Conservation (phyloP, 1,140 invertebrate genomes). For the Andricus grossulariae region DNA sequence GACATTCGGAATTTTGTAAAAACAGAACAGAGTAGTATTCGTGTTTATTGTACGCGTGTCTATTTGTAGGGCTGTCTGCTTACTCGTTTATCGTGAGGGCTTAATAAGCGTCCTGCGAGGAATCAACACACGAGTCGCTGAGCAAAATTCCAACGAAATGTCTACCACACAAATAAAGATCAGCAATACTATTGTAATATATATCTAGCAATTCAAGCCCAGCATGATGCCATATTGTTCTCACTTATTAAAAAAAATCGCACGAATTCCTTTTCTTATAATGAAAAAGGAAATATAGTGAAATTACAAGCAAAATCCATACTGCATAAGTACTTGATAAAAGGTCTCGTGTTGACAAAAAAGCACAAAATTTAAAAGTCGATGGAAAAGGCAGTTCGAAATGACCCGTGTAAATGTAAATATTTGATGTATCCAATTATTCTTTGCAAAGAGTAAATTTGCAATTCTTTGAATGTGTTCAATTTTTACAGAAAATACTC, state of each 20-base stretch:
- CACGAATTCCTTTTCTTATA: too few species aligned
- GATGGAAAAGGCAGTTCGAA: too few species aligned
- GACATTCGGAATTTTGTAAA: conserved; percentile 13
- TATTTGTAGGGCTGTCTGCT: conserved; percentile 26
- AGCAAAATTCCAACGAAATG: conserved; percentile 52
- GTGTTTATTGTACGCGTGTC: conserved; percentile 22
- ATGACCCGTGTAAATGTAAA: too few species aligned
- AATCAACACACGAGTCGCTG: conserved; percentile 33
- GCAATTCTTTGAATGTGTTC: too few species aligned
- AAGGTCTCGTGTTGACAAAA: too few species aligned
- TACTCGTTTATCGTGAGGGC: conserved; percentile 34
- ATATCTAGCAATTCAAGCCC: conserved; percentile 47
- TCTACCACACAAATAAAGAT: conserved; percentile 57
- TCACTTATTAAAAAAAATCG: conserved; percentile 1
- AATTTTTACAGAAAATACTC: too few species aligned
- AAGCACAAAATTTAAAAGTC: too few species aligned
- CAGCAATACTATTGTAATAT: conserved; percentile 50
- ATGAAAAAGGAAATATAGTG: too few species aligned
- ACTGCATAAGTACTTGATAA: too few species aligned
- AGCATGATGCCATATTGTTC: conserved; percentile 48
- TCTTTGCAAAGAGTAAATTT: too few species aligned
- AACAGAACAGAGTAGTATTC: conserved; percentile 25
- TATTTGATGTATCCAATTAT: too few species aligned
- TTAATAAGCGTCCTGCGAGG: conserved; percentile 26
- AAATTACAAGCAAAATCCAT: too few species aligned